Evolutionary conservation across 53 echinoderm and acorn worm genomes (phyloP).

Genomic region (Actinopyga echinites): DNA sequence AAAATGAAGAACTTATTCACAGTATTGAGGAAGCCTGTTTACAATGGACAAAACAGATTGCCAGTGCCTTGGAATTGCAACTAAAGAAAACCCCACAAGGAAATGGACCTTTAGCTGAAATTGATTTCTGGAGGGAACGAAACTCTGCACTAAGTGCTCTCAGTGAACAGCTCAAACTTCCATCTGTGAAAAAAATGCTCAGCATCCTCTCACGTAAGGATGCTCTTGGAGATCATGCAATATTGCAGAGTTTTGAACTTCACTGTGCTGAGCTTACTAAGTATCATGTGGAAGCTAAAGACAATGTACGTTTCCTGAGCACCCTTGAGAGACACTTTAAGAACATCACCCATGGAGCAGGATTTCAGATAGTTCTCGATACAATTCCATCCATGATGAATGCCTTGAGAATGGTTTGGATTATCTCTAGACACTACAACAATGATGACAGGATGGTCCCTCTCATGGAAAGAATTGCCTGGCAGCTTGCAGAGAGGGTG

Average conservation of each 20-base stretch:
- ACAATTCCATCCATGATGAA: slow-evolving; percentile 99
- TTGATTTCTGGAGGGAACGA: slow-evolving; percentile 98
- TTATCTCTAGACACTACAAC: slow-evolving; percentile 98
- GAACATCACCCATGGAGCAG: slow-evolving; percentile 96
- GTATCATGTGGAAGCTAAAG: slow-evolving; percentile 97
- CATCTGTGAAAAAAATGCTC: slow-evolving; percentile 86
- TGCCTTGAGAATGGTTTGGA: slow-evolving; percentile 99
- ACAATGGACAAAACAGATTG: slow-evolving; percentile 98
- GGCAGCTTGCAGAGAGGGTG: slow-evolving; percentile 98
- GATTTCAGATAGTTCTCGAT: slow-evolving; percentile 94
- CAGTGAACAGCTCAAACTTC: slow-evolving; percentile 90
- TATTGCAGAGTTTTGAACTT: slow-evolving; percentile 95
- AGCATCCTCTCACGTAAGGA: slow-evolving; percentile 90
- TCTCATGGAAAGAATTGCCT: slow-evolving; percentile 96
- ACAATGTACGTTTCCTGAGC: slow-evolving; percentile 97
- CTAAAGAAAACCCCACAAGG: slow-evolving; percentile 93
- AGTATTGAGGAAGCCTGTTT: slow-evolving; percentile 81
- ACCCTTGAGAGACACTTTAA: slow-evolving; percentile 98
- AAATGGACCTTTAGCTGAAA: slow-evolving; percentile 92
- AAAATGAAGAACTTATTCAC: slow-evolving; percentile 79
- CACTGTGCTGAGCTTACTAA: slow-evolving; percentile 96
- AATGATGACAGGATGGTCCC: slow-evolving; percentile 98
- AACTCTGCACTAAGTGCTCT: slow-evolving; percentile 93
- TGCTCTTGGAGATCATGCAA: slow-evolving; percentile 86
- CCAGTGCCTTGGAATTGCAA: slow-evolving; percentile 85